Conservation (phyloP, 2,797 vertebrate genomes). For the Hippocampus kuda region DNA sequence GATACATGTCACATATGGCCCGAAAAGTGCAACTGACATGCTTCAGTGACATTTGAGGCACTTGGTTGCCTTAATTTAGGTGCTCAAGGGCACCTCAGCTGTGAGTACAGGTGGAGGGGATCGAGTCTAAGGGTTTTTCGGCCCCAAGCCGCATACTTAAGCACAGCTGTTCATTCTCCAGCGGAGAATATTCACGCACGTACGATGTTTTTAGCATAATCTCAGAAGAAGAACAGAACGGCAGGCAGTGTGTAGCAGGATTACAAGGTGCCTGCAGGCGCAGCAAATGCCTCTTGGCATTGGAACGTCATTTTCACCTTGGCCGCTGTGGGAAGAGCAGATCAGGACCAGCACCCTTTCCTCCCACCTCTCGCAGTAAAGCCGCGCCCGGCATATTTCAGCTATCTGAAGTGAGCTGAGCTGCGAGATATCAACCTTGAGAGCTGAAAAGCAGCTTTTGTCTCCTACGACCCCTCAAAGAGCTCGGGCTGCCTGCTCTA, state of each 20-base stretch:
- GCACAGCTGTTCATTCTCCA: not conserved
- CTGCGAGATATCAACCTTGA: slow-evolving; percentile 38
- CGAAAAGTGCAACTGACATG: no score
- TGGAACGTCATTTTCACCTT: slow-evolving; percentile 66
- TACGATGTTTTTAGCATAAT: slow-evolving; percentile 13
- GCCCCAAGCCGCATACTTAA: no score
- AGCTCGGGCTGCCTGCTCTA: slow-evolving; percentile 37
- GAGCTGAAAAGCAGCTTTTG: slow-evolving; percentile 60
- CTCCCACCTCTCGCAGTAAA: slow-evolving; percentile 30
- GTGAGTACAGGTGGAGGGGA: not conserved
- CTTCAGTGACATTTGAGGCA: not conserved
- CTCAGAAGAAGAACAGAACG: slow-evolving; percentile 41
- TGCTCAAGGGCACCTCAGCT: not conserved
- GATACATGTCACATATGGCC: no score
- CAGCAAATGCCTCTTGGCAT: slow-evolving; percentile 34
- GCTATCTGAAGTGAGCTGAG: slow-evolving; percentile 39
- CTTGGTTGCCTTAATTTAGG: not conserved
- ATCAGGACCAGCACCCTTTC: slow-evolving; percentile 45
- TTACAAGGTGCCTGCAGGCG: slow-evolving; percentile 11
- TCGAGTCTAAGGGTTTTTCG: not conserved
- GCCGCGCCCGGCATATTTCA: slow-evolving; percentile 40
- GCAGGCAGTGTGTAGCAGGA: slow-evolving; percentile 35
- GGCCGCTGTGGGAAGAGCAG: slow-evolving; percentile 36
- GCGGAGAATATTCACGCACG: not conserved
- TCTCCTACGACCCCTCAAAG: slow-evolving; percentile 39